Evolutionary conservation across 2,113 vertebrate species (phyloP).

Genomic region (Nothocercus julius): DNA sequence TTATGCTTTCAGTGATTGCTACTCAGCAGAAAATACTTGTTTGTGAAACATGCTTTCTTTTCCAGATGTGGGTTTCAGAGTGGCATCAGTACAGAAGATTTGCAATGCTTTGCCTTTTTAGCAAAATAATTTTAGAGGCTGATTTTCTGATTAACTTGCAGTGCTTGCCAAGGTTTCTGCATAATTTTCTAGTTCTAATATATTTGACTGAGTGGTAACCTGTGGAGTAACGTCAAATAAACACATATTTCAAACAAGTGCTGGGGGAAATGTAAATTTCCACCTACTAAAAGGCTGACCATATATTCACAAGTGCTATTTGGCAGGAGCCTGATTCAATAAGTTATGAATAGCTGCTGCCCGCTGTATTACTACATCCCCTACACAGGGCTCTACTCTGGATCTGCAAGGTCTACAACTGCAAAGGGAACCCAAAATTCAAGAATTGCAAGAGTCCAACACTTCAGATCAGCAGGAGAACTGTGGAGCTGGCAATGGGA

Average conservation of each 20-base stretch:
- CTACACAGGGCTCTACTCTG: background rate
- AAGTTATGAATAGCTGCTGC: background rate
- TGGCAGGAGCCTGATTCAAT: conserved; percentile 12
- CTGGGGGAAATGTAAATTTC: conserved; percentile 46
- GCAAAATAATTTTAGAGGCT: background rate
- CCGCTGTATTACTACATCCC: background rate
- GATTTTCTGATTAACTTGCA: conserved; percentile 26
- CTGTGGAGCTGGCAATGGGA: background rate
- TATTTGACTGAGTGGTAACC: background rate
- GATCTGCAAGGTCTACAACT: background rate
- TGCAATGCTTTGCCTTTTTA: background rate
- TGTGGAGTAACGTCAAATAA: conserved; percentile 6
- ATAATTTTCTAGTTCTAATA: conserved; percentile 6
- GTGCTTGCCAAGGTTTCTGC: background rate
- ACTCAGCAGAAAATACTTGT: background rate
- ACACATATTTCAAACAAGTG: background rate
- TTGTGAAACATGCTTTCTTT: background rate
- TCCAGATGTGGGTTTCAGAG: background rate
- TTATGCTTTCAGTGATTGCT: background rate
- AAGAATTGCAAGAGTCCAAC: background rate
- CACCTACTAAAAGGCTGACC: background rate
- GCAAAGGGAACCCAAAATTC: conserved; percentile 8
- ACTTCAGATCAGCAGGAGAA: conserved; percentile 9
- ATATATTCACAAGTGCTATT: conserved; percentile 11
- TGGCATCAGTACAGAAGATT: background rate